phyloP scores from a whole-genome alignment of 2,888 invertebrate genomes.

The Siphlonurus alternatus region DNA sequence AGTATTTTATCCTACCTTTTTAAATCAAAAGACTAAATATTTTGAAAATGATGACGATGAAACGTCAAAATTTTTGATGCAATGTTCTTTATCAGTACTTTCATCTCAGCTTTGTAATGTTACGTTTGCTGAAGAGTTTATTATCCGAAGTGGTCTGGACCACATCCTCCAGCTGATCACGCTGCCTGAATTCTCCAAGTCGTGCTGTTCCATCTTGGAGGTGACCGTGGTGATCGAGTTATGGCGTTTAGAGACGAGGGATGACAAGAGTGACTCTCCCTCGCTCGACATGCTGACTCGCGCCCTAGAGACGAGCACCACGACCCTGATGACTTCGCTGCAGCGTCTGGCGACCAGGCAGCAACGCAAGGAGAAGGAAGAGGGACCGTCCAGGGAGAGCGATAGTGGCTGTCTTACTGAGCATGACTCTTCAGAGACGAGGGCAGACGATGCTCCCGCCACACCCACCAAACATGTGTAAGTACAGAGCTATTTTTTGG shows the following conservation, averaged over 20 bases:
- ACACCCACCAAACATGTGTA: not conserved
- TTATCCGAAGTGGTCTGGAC: conserved; percentile 36
- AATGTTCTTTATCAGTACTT: conserved; percentile 41
- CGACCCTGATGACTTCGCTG: not conserved
- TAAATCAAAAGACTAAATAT: conserved; percentile 34
- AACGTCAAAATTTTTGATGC: conserved; percentile 37
- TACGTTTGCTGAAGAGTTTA: conserved; percentile 39
- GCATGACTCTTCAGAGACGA: not conserved
- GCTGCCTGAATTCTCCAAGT: conserved; percentile 35
- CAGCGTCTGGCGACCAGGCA: not conserved
- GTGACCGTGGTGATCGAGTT: conserved; percentile 41
- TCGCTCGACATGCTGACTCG: conserved; percentile 13
- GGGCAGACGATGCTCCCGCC: not conserved
- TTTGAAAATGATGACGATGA: conserved; percentile 28
- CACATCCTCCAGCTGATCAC: conserved; percentile 36
- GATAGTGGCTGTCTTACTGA: conserved; percentile 2
- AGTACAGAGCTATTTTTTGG: not conserved
- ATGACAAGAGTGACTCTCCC: conserved; percentile 8
- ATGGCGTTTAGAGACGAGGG: conserved; percentile 25
- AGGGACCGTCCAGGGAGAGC: not conserved
- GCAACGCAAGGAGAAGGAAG: not conserved
- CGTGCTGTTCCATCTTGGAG: conserved; percentile 41
- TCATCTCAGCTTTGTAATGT: conserved; percentile 35
- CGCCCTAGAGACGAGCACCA: conserved; percentile 8
- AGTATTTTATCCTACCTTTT: conserved; percentile 42